Evolutionary conservation across 2,888 invertebrate species (phyloP).

Genomic region (Cosmia pyralina): DNA sequence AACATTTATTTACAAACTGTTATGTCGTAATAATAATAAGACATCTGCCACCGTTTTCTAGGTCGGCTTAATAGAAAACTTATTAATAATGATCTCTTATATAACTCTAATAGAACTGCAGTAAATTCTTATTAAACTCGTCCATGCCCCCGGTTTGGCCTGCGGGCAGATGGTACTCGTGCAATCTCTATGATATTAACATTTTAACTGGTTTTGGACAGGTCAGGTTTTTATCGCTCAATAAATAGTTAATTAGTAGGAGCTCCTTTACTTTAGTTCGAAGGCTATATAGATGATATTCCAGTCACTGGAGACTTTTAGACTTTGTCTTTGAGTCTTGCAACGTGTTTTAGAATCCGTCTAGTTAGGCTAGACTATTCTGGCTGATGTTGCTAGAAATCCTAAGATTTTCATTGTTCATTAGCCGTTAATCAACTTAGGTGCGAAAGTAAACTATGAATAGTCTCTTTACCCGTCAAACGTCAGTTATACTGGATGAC

Average conservation of each 20-base stretch:
- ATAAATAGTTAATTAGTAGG: slow-evolving; percentile 28
- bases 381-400: not conserved
- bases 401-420: not conserved
- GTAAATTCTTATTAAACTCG: slow-evolving; percentile 1
- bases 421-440: not conserved
- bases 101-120: not conserved
- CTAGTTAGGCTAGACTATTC: not conserved
- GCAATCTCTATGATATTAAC: slow-evolving; percentile 33
- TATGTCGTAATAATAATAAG: not conserved
- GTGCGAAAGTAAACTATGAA: not conserved
- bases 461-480: too few relatives aligned
- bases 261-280: slow-evolving; percentile 25
- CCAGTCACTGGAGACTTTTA: not conserved
- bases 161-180: slow-evolving; percentile 19
- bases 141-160: slow-evolving; percentile 2
- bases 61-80: slow-evolving; percentile 16
- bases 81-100: slow-evolving; percentile 15
- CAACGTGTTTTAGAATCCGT: not conserved
- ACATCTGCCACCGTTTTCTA: slow-evolving; percentile 6
- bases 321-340: not conserved
- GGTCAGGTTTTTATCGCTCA: slow-evolving; percentile 29
- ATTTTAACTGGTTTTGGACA: slow-evolving; percentile 39
- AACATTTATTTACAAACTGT: not conserved
- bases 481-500: too few relatives aligned
- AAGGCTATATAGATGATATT: slow-evolving; percentile 24